These are phyloP conservation scores for Planiliza haematocheilus DNA, from an alignment of 2,113 vertebrate species.

Conservation along the genomic window DNA sequence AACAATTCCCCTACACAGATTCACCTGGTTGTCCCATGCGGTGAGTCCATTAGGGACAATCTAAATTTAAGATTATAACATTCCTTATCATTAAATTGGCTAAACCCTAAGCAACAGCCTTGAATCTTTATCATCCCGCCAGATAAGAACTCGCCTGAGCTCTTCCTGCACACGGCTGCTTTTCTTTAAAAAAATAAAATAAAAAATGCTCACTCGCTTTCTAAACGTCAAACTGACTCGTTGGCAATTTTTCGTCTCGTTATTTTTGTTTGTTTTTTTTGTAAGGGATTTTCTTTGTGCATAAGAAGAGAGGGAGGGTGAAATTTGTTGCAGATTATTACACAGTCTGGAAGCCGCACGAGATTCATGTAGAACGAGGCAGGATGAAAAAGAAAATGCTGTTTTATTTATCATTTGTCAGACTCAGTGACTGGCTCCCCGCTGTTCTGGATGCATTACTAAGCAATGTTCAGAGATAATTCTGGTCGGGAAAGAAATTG, in stretches of 20 bases:
- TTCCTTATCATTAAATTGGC: constrained; percentile 32
- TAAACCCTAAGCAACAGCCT: neutral
- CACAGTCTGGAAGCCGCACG: neutral
- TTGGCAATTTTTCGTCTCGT: constrained; percentile 13
- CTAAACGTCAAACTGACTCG: neutral
- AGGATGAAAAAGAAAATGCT: constrained; percentile 4
- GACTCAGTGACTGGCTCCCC: constrained; percentile 2
- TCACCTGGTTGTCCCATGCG: neutral
- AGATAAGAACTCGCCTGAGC: constrained; percentile 24
- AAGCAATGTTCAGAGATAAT: constrained; percentile 1
- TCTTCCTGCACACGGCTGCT: constrained; percentile 3
- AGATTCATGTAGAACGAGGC: neutral
- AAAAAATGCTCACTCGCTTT: constrained; percentile 11
- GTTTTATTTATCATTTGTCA: constrained; percentile 36
- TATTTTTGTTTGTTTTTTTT: neutral
- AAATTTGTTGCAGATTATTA: constrained; percentile 23
- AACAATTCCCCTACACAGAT: neutral
- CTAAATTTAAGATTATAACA: constrained; percentile 20
- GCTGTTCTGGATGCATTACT: neutral
- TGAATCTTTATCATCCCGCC: constrained; percentile 13
- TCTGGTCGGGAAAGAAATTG: neutral
- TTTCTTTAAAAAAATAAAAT: neutral
- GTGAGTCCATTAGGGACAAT: constrained; percentile 12
- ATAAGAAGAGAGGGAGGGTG: neutral
- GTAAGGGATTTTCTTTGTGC: neutral